phyloP scores from a whole-genome alignment of 1,140 invertebrate genomes.

The Asbolus verrucosus region DNA sequence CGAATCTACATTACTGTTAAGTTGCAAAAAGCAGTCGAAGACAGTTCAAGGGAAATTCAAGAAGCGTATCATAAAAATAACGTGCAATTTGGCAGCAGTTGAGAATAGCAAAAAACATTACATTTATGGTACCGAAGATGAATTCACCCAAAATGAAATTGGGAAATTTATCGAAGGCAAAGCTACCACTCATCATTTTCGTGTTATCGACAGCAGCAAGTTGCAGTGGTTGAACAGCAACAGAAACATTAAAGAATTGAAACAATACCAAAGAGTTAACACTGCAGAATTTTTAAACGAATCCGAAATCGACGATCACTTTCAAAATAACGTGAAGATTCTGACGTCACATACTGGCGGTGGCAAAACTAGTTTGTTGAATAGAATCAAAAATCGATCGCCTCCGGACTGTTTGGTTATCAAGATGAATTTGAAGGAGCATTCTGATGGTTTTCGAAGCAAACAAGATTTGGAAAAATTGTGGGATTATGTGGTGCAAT shows the following conservation, averaged over 20 bases:
- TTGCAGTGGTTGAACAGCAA: conserved; percentile 5
- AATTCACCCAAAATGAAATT: background rate
- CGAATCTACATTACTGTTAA: background rate
- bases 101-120: background rate
- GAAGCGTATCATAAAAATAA: background rate
- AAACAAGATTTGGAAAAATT: background rate
- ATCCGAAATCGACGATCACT: background rate
- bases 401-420: background rate
- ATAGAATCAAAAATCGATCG: background rate
- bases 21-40: background rate
- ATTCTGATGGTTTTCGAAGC: background rate
- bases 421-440: background rate
- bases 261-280: background rate
- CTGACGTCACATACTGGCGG: conserved; percentile 2
- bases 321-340: background rate
- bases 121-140: background rate
- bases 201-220: background rate
- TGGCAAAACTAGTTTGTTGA: conserved; percentile 18
- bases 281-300: background rate
- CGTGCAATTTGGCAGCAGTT: background rate
- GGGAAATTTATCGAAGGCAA: background rate
- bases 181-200: background rate
- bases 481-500: background rate
- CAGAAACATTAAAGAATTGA: background rate
- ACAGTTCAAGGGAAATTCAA: background rate